Conservation (phyloP, 2,888 invertebrate species). For the Hoplodrina ambigua region DNA sequence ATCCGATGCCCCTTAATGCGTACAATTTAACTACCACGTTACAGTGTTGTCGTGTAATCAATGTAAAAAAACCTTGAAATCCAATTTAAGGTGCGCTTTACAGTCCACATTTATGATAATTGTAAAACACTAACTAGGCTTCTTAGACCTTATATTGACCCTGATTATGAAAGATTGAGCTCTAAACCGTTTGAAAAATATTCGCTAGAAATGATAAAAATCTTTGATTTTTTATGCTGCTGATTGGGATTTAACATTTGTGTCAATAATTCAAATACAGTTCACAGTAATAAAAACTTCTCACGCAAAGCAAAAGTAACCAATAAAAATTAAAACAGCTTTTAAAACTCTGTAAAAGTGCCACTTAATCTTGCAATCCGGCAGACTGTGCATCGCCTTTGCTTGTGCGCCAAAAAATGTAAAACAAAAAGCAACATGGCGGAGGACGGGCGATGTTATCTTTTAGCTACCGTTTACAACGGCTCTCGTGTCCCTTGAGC, state of each 20-base stretch:
- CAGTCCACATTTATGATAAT: slow-evolving; percentile 31
- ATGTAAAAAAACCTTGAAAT: slow-evolving; percentile 39
- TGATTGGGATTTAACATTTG: neutral
- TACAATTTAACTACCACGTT: slow-evolving; percentile 58
- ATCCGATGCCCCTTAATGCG: slow-evolving; percentile 50
- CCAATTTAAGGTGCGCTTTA: slow-evolving; percentile 25
- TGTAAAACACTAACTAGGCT: slow-evolving; percentile 13
- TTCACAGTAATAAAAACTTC: neutral
- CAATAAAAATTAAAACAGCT: slow-evolving; percentile 12
- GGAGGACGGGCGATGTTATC: slow-evolving; percentile 75
- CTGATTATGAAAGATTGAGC: slow-evolving; percentile 18
- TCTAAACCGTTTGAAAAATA: slow-evolving; percentile 1
- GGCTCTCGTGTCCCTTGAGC: slow-evolving; percentile 43
- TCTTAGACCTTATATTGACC: slow-evolving; percentile 9
- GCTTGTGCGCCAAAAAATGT: slow-evolving; percentile 56
- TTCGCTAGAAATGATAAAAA: neutral
- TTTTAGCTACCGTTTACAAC: slow-evolving; percentile 77
- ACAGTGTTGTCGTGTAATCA: slow-evolving; percentile 49
- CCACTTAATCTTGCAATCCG: slow-evolving; percentile 49
- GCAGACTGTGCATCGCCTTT: slow-evolving; percentile 51
- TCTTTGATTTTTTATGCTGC: neutral
- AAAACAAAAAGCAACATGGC: slow-evolving; percentile 70
- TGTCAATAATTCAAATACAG: neutral
- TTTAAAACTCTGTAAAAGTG: slow-evolving; percentile 23
- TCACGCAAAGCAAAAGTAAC: neutral